Base-by-base conservation (phyloP, 2,113 vertebrate species). In the Cyanistes caeruleus region DNA sequence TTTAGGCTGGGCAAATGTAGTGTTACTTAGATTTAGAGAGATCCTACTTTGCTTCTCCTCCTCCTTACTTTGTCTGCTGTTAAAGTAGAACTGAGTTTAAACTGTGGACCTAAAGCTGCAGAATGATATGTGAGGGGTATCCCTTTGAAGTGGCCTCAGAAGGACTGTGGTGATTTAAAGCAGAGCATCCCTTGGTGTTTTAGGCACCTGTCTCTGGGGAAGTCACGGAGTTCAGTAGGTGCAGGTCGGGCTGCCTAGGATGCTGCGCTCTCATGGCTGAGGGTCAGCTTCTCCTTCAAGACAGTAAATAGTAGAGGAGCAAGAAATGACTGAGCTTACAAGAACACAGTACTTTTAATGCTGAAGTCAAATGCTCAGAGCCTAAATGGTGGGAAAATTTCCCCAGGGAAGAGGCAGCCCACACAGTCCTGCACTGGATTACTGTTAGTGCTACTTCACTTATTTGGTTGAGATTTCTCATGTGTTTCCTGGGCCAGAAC, bases 401-500 rank as follows among this genome's bases (percentile, higher is more conserved):
- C 49, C 28, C 37, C 19, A n/a, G 69, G 60, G 84, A 95, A 94
- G 58, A 41, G 43, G 60, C 56, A 89, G 27, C 52, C 35, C 52
- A 48, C 92, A 64, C 21, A 76, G 17, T 93, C 58, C 44, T 67
- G 39, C 35, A 33, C 25, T 89, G 49, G 27, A 56, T 93, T 92
- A 87, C 24, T 81, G 67, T 88, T 55, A 67, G 39, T 64, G 65
- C 64, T 81, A 69, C 65, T 93, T 95, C 52, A 70, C 44, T 89
- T 87, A 52, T 48, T 79, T 59, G 44, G 21, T 46, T 87, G 84
- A 93, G 44, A 52, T 65, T 94, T 89, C 51, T 93, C 48, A 43
- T 68, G n/a, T 73, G 58, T 84, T 93, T 90, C 65, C 58, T 93
- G 81, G n/a, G 67, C 58, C 82, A 82, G 78, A 95, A 92, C 77